Base-by-base conservation (phyloP, 37 sponge, comb jelly and placozoan genomes). In the Haliclona indistincta region DNA sequence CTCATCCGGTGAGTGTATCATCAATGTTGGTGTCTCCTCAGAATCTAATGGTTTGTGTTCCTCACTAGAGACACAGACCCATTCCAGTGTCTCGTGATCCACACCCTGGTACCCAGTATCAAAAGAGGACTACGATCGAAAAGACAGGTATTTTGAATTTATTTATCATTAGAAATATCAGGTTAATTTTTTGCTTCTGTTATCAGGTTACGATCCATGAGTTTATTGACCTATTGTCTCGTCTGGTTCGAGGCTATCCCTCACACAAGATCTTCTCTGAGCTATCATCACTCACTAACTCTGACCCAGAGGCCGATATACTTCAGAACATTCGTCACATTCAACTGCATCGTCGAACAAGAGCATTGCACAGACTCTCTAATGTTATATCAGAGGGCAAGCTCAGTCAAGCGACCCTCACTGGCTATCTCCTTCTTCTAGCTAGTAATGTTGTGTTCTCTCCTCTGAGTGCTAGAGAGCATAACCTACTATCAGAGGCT, bases 301-400 rank as follows among this genome's bases (percentile, higher is more conserved):
- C 37, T 19, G 86, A 96, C 41, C 77, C 88, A 0, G 97, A 96
- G 38, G 88, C 64, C 4, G 97, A 96, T 55, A 87, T 96, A 74
- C 93, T 96, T 76, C 78, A 90, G 58, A 96, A 96, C 67, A 35
- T 96, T 15, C 41, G 69, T 4, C 97, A 96, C 71, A 81, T 96
- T 58, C 97, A 96, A 78, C 81, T 87, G 0, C 93, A 91, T 54
- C 63, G 93, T 1, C 64, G 93, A 42, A 83, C 83, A 4, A 82
- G 76, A 47, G 91, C 95, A 17, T 58, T 87, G 32, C 58, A 81
- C 7, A 75, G 67, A 39, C 74, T 94, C 20, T 60, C 88, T 7
- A 39, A 20, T 11, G 63, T 73, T 13, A 75, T 77, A 22, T 23
- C 74, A 0, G 54, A 43, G 1, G 82, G 80, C 32, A 10, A 55